Conservation (phyloP, 2,888 invertebrate species). For the Orthosia gothica region DNA sequence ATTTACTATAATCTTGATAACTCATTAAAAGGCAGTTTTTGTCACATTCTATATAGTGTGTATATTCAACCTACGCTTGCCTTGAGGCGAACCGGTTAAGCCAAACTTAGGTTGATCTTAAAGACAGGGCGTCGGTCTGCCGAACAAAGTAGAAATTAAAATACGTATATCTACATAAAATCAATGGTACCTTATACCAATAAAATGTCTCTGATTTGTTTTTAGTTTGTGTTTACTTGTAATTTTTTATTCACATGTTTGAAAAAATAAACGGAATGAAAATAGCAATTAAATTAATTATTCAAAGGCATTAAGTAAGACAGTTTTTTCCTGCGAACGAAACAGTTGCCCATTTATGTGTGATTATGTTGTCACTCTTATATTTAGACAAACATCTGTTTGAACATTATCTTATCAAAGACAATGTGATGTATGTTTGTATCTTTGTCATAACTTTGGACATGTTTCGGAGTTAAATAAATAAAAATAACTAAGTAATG, state of each 20-base stretch:
- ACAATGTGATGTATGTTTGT: constrained; percentile 27
- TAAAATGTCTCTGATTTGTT: background rate
- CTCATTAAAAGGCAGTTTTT: constrained; percentile 18
- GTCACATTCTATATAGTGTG: background rate
- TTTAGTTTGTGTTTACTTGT: background rate
- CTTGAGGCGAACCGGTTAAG: constrained; percentile 46
- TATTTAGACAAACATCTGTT: constrained; percentile 25
- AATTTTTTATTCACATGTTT: background rate
- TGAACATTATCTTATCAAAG: constrained; percentile 46
- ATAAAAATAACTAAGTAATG: constrained; percentile 1
- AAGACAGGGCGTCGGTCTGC: constrained; percentile 9
- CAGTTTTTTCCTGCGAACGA: background rate
- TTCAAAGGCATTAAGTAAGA: background rate
- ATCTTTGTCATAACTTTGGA: constrained; percentile 6
- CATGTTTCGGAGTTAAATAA: constrained; percentile 14
- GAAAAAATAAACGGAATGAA: background rate
- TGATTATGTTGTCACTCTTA: constrained; percentile 25
- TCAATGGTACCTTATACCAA: background rate
- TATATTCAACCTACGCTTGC: constrained; percentile 4
- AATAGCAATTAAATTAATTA: background rate
- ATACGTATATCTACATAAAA: background rate
- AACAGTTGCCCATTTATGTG: constrained; percentile 14
- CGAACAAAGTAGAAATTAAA: constrained; percentile 3
- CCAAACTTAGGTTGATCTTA: constrained; percentile 8
- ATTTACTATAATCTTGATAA: constrained; percentile 22